Conservation (phyloP, 2,797 vertebrate species). For the Silurus lanzhouensis region DNA sequence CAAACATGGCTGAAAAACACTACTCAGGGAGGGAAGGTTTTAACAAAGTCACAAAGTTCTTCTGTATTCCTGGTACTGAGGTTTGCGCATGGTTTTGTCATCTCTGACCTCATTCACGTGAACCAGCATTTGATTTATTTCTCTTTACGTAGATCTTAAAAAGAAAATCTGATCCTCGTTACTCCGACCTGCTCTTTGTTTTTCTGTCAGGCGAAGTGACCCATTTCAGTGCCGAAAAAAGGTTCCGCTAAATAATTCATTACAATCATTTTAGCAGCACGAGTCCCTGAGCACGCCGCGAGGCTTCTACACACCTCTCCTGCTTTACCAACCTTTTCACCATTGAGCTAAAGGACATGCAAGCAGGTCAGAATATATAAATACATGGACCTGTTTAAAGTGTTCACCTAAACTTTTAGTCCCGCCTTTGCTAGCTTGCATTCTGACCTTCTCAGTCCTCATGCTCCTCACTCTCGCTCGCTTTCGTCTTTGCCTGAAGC, state of each 20-base stretch:
- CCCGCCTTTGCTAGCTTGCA: not conserved
- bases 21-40: not conserved
- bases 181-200: not conserved
- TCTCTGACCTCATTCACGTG: not conserved
- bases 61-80: not conserved
- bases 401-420: slow-evolving; percentile 47
- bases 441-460: slow-evolving; percentile 22
- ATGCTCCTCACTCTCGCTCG: slow-evolving; percentile 1
- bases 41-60: not conserved
- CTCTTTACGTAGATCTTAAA: not conserved
- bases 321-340: slow-evolving; percentile 54
- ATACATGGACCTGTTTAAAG: slow-evolving; percentile 55
- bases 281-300: not conserved
- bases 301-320: slow-evolving; percentile 44
- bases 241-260: slow-evolving; percentile 15
- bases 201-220: not conserved
- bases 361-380: slow-evolving; percentile 67
- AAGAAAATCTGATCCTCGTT: not conserved
- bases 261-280: not conserved
- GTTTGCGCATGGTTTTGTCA: not conserved
- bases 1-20: not conserved
- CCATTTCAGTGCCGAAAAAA: slow-evolving; percentile 14
- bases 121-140: not conserved
- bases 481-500: slow-evolving; percentile 46
- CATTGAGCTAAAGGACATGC: slow-evolving; percentile 51